These are phyloP conservation scores for Anguilla marmorata DNA, from an alignment of 2,797 vertebrate genomes.

Conservation along the genomic window DNA sequence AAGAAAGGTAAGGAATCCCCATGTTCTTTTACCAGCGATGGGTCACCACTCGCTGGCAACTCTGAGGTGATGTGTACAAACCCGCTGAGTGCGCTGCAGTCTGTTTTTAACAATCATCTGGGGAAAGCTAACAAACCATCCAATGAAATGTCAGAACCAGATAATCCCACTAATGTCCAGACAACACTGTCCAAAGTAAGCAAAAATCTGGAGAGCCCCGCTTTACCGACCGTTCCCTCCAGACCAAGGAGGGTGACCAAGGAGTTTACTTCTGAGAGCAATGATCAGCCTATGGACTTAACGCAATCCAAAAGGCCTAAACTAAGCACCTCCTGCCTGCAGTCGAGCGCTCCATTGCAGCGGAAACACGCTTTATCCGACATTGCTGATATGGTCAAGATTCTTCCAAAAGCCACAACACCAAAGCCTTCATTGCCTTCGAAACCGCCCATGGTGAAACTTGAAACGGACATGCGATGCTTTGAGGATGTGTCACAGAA, in stretches of 20 bases:
- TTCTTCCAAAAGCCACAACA: slow-evolving; percentile 60
- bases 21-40: slow-evolving; percentile 75
- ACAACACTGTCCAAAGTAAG: slow-evolving; percentile 96
- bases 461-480: slow-evolving; percentile 65
- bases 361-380: slow-evolving; percentile 96
- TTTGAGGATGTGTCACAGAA: slow-evolving; percentile 95
- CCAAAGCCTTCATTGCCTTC: slow-evolving; percentile 95
- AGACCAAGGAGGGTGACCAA: slow-evolving; percentile 80
- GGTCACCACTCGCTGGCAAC: slow-evolving; percentile 90
- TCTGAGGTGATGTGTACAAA: slow-evolving; percentile 91
- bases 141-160: background rate
- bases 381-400: slow-evolving; percentile 99
- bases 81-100: slow-evolving; percentile 93
- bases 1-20: slow-evolving; percentile 8
- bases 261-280: slow-evolving; percentile 73
- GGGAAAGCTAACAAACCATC: slow-evolving; percentile 78
- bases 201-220: slow-evolving; percentile 81
- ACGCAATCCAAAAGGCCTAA: slow-evolving; percentile 66
- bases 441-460: slow-evolving; percentile 78
- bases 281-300: slow-evolving; percentile 96
- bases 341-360: background rate
- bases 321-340: background rate
- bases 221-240: slow-evolving; percentile 75
- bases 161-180: slow-evolving; percentile 59
- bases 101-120: slow-evolving; percentile 97